Evolutionary conservation across 2,113 vertebrate species (phyloP).

Genomic region (Acrocephalus arundinaceus): DNA sequence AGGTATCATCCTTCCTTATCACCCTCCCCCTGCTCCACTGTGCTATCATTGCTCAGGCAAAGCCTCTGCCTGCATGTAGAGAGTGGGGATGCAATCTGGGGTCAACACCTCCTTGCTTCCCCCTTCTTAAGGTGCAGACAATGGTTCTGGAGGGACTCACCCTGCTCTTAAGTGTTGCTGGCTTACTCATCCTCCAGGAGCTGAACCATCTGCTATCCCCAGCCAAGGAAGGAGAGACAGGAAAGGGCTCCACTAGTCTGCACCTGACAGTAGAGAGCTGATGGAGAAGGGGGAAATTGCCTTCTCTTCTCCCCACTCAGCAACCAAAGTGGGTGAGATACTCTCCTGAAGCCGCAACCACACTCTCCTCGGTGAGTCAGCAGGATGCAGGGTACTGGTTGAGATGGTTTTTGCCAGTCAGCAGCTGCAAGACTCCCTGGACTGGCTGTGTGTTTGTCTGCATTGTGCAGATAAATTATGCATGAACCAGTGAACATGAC

Average conservation of each 20-base stretch:
- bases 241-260: not conserved
- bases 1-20: not conserved
- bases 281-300: not conserved
- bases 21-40: not conserved
- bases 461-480: not conserved
- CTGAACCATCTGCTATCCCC: not conserved
- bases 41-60: accelerated
- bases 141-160: not conserved
- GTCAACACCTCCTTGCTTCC: not conserved
- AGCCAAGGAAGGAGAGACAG: not conserved
- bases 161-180: not conserved
- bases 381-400: not conserved
- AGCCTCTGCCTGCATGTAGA: not conserved
- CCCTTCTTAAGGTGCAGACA: not conserved
- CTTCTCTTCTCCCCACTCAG: not conserved
- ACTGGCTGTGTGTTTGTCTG: slow-evolving; percentile 8
- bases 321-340: not conserved
- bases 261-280: not conserved
- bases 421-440: not conserved
- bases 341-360: not conserved
- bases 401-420: not conserved
- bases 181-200: not conserved
- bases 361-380: not conserved
- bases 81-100: not conserved
- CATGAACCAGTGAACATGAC: slow-evolving; percentile 10